Evolutionary conservation across 2,797 vertebrate species (phyloP).

Genomic region (Glossophaga mutica): DNA sequence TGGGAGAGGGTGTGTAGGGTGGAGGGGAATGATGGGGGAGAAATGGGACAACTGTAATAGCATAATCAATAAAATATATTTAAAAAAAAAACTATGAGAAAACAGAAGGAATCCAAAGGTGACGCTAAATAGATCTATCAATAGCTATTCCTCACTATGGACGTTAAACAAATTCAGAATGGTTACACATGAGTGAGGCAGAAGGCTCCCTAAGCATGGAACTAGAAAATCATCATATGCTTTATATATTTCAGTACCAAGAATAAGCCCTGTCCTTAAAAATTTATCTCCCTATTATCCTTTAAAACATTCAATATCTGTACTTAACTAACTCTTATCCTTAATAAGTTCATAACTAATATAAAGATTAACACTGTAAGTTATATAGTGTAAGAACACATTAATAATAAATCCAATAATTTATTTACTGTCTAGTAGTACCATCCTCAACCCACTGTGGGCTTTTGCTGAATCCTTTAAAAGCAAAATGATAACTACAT

Average conservation of each 20-base stretch:
- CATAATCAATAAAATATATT: no score
- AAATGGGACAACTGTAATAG: no score
- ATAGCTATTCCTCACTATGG: not conserved
- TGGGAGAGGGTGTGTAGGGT: no score
- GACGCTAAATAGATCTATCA: not conserved
- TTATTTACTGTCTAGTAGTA: not conserved
- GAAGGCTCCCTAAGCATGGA: not conserved
- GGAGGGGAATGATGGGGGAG: no score
- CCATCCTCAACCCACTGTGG: not conserved
- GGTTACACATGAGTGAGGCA: not conserved
- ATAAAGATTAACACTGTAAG: not conserved
- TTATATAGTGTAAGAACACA: not conserved
- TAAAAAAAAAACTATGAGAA: not conserved
- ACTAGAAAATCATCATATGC: not conserved
- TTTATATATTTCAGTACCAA: not conserved
- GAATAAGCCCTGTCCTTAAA: not conserved
- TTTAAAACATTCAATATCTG: not conserved
- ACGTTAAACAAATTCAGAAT: not conserved
- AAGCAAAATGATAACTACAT: not conserved
- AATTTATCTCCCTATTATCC: not conserved
- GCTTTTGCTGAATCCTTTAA: constrained; percentile 19
- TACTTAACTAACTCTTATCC: not conserved
- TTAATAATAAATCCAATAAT: not conserved
- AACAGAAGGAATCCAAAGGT: not conserved
- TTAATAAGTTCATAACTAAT: constrained; percentile 9